Percentiles rank a stretch among this genome's conserved stretches.
phyloP scores from a whole-genome alignment of 2,888 invertebrate species.

The Lordiphosa andalusiaca region DNA sequence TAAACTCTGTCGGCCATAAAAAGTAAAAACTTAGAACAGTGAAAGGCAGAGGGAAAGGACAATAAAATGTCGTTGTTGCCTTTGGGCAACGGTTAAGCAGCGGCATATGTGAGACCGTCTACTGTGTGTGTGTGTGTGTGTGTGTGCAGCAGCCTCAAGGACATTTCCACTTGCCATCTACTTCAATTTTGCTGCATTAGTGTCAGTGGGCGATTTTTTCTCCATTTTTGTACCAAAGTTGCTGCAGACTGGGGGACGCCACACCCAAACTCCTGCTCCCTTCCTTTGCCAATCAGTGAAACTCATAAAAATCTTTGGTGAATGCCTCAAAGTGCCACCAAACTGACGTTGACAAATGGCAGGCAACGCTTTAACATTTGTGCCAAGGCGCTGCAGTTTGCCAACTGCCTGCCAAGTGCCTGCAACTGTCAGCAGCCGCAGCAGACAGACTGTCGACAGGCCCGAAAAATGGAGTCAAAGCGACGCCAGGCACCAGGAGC shows the following conservation, averaged over 20 bases:
- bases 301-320: slow-evolving; percentile 1
- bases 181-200: slow-evolving; percentile 72
- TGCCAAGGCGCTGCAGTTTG: slow-evolving; percentile 23
- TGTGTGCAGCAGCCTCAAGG: slow-evolving; percentile 58
- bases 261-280: not conserved
- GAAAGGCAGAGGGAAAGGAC: slow-evolving; percentile 18
- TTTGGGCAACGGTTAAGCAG: slow-evolving; percentile 59
- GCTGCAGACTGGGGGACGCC: not conserved
- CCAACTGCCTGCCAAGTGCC: slow-evolving; percentile 36
- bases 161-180: slow-evolving; percentile 68
- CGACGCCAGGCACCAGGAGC: slow-evolving; percentile 27
- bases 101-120: slow-evolving; percentile 26
- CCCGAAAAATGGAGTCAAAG: slow-evolving; percentile 23
- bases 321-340: slow-evolving; percentile 4
- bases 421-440: slow-evolving; percentile 8
- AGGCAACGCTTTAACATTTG: slow-evolving; percentile 3
- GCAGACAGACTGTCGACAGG: slow-evolving; percentile 53
- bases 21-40: slow-evolving; percentile 28
- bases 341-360: slow-evolving; percentile 38
- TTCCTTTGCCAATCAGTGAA: slow-evolving; percentile 33
- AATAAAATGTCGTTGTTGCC: slow-evolving; percentile 31
- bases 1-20: slow-evolving; percentile 62
- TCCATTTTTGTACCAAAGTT: slow-evolving; percentile 6
- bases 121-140: slow-evolving; percentile 12
- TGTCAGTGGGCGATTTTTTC: slow-evolving; percentile 49